phyloP scores from a whole-genome alignment of 2,113 vertebrate genomes.

The Regulus satrapa region DNA sequence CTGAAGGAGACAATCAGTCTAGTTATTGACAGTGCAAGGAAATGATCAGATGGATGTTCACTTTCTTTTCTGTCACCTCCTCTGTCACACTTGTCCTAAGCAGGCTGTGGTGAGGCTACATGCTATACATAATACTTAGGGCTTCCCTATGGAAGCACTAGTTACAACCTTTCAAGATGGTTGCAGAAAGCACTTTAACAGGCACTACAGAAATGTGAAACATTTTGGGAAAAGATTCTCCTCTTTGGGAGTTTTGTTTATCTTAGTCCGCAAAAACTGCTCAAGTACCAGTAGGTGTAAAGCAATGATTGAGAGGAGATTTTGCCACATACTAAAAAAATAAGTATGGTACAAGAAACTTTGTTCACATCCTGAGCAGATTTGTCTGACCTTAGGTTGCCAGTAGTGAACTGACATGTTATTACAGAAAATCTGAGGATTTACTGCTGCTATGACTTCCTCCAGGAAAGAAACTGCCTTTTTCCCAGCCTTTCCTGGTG shows the following conservation, averaged over 20 bases:
- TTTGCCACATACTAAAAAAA: neutral
- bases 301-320: neutral
- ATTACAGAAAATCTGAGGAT: neutral
- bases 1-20: neutral
- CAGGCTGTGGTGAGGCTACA: neutral
- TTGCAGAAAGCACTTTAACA: neutral
- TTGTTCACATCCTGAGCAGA: neutral
- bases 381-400: neutral
- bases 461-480: neutral
- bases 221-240: neutral
- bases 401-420: neutral
- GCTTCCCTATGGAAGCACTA: neutral
- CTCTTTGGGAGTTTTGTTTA: neutral
- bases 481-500: neutral
- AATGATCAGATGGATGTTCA: neutral
- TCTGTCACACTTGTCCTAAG: neutral
- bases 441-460: neutral
- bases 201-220: neutral
- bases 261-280: neutral
- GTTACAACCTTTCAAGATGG: neutral
- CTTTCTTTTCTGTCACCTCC: neutral
- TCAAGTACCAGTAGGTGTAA: neutral
- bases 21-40: neutral
- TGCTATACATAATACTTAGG: neutral
- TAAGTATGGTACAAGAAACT: neutral